Evolutionary conservation across 2,113 vertebrate species (phyloP).

Genomic region (Madoqua kirkii): DNA sequence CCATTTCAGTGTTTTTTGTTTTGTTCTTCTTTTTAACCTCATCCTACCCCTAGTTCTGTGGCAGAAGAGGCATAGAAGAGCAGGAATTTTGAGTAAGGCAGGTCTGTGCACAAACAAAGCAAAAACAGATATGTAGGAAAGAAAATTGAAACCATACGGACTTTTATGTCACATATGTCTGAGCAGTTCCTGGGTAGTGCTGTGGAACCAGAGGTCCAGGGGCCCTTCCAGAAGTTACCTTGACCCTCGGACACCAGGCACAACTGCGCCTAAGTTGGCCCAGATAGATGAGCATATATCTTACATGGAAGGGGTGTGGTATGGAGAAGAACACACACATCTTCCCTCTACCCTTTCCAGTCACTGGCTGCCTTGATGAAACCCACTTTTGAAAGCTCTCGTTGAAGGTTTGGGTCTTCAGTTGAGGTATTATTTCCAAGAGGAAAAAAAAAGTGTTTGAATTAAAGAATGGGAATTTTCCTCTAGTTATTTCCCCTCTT

Average conservation of each 20-base stretch:
- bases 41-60: slow-evolving; percentile 39
- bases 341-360: not conserved
- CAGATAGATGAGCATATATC: not conserved
- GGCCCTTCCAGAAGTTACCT: slow-evolving; percentile 14
- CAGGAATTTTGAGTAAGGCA: slow-evolving; percentile 51
- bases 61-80: slow-evolving; percentile 60
- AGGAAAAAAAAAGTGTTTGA: not conserved
- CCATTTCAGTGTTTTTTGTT: slow-evolving; percentile 56
- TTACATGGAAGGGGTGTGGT: not conserved
- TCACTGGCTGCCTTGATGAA: not conserved
- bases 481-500: not conserved
- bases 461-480: not conserved
- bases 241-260: not conserved
- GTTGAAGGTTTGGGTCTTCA: slow-evolving; percentile 21
- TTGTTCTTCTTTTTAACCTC: slow-evolving; percentile 77
- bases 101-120: slow-evolving; percentile 72
- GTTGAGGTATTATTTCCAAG: not conserved
- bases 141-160: slow-evolving; percentile 79
- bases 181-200: slow-evolving; percentile 55
- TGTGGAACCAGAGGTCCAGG: not conserved
- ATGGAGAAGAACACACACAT: not conserved
- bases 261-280: not conserved
- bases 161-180: slow-evolving; percentile 73
- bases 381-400: not conserved
- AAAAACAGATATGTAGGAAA: slow-evolving; percentile 65